Base-by-base conservation (phyloP, 1,140 invertebrate species). In the Trialeurodes vaporariorum region DNA sequence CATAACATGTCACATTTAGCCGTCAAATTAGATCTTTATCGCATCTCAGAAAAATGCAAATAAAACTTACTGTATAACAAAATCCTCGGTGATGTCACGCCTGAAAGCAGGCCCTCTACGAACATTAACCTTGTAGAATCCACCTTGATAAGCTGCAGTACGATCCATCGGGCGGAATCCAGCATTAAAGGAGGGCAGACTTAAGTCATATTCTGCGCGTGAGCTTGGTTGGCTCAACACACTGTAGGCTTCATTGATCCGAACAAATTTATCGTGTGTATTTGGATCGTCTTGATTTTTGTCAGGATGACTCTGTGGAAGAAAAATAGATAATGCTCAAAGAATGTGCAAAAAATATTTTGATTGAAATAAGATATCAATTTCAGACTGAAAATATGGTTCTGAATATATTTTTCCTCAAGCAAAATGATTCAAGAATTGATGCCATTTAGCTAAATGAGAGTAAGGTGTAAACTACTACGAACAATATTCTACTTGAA, bases 211-310 rank as follows among this genome's bases (percentile, higher is more conserved):
- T 1, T 70, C 65, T n/a, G 65, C 66, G 63, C 79, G 69, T 61
- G 60, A 65, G 17, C 71, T 40, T 25, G 73, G 71, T 68, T 81
- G 81, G n/a, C 77, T 79, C 23, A 84, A 69, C 59, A 81, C 68
- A 21, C 66, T 76, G 66, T 83, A 84, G 0, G 83, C 83, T 70
- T 83, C 80, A 68, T 79, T 82, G 23, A 83, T 69, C 66, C 76
- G 77, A 1, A 83, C 75, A 77, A 83, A 83, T 64, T 80, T 78
- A 2, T 73, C 67, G 64, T 83, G 80, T 65, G 63, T 74, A 49
- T 70, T 66, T 5, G 72, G 72, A 61, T 76, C 71, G 66, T 76
- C 73, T 23, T 72, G 75, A 66, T 76, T 76, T 26, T 69, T 68
- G 70, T 84, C 83, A 17, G 83, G 82, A 73, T 84, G 83, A 62